phyloP scores from a whole-genome alignment of 2,888 invertebrate species.

The Thumatha senex region DNA sequence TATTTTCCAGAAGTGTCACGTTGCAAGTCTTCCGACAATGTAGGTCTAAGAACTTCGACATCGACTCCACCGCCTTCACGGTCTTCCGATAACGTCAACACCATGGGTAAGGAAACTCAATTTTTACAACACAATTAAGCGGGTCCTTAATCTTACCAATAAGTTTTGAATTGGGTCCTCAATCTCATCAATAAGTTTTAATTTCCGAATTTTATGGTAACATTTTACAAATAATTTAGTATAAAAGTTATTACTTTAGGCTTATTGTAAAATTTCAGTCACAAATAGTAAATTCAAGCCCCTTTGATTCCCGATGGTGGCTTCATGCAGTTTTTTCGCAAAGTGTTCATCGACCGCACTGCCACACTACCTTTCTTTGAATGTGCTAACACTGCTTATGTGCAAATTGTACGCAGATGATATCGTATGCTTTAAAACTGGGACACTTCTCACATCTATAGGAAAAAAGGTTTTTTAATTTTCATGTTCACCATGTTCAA shows the following conservation, averaged over 20 bases:
- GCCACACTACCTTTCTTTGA: constrained; percentile 44
- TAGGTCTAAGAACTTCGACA: constrained; percentile 60
- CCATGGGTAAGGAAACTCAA: constrained; percentile 61
- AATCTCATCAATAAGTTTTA: neutral
- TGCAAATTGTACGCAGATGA: constrained; percentile 36
- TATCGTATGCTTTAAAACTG: constrained; percentile 27
- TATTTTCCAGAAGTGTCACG: constrained; percentile 70
- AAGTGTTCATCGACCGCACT: constrained; percentile 36
- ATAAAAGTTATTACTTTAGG: too few species aligned
- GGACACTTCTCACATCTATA: constrained; percentile 12
- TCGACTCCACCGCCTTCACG: constrained; percentile 75
- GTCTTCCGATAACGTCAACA: constrained; percentile 77
- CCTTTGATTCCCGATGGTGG: neutral
- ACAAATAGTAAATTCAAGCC: neutral
- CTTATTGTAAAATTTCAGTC: too few species aligned
- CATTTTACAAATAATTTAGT: neutral
- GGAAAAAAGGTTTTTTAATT: constrained; percentile 13
- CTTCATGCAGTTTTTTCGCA: constrained; percentile 21
- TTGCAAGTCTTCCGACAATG: constrained; percentile 78
- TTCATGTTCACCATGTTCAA: constrained; percentile 3
- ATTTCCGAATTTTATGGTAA: neutral
- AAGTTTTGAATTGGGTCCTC: too few species aligned
- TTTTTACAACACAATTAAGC: neutral
- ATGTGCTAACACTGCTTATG: constrained; percentile 55
- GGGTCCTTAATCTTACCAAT: too few species aligned